Evolutionary conservation across 2,113 vertebrate species (phyloP), one percentile per base, ranked within the genome.

Genomic region (Columbina picui): DNA sequence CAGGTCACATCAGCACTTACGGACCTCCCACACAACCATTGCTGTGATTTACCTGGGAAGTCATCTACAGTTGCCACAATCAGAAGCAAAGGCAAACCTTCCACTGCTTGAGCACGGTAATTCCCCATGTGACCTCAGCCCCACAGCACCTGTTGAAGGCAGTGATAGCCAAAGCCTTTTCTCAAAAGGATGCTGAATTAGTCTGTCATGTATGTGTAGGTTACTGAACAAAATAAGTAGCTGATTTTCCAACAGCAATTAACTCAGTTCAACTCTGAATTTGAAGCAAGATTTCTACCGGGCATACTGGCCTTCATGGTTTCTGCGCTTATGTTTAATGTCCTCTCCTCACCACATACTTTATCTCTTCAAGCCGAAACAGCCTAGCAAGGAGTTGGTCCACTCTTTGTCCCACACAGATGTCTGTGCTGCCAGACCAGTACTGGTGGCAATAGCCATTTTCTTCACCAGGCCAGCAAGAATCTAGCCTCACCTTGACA

Each of bases 41-140:
- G 27, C 49, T 65, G 25, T 53, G 25, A 73, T 90, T 80, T 95
- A 73, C 63, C 25, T 38, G 30, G 64, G 27, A 69, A 79, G 88
- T 78, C 4, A 83, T 36, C 49, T 79, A 18, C 18, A 79, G 5
- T 10, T 38, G 22, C 38, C 45, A 53, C 17, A 34, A 15, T 16
- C 45, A 49, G 55, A 84, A 64, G 38, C 32, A 78, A 81, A 84
- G 32, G 16, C 16, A n/a, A 63, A 81, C 50, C 21, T 85, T 82
- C 25, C 45, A 69, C 14, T 29, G 38, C 39, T 39, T 3, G 3
- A 61, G 39, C 1, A 3, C 0, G 0, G 26, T 60, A 71, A 17
- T 30, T 77, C 34, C 7, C 22, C 0, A 0, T 23, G 39, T 60
- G 34, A 59, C 29, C 36, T 60, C 57, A 79, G 70, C 39, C 23